Evolutionary conservation across 2,797 vertebrate genomes (phyloP).

Genomic region (Typhlichthys eigenmanni): DNA sequence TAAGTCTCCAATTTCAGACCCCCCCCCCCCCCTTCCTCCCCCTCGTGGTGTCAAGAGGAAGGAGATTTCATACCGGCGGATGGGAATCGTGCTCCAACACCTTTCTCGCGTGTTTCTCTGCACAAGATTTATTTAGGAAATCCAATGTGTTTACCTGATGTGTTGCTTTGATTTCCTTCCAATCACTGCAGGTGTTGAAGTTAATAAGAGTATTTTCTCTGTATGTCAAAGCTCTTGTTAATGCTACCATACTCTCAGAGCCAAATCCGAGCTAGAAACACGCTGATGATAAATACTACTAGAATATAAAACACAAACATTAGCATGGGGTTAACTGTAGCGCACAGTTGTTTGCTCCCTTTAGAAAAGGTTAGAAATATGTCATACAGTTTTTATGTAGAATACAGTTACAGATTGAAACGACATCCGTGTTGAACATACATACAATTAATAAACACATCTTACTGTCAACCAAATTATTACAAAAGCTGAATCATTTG

Average conservation of each 20-base stretch:
- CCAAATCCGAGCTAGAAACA: conserved; percentile 1
- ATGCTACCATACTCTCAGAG: neutral
- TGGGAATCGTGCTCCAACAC: conserved; percentile 20
- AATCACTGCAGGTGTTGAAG: neutral
- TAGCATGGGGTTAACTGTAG: neutral
- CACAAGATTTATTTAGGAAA: neutral
- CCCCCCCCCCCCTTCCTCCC: neutral
- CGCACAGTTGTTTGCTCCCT: too few species aligned
- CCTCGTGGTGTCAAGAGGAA: conserved; percentile 17
- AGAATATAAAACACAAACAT: neutral
- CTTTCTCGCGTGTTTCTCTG: neutral
- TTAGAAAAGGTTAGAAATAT: too few species aligned
- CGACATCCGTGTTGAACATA: too few species aligned
- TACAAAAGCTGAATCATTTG: too few species aligned
- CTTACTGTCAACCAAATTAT: too few species aligned
- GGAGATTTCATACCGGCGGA: conserved; percentile 33
- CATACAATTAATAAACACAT: too few species aligned
- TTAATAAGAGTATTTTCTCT: neutral
- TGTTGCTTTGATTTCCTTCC: conserved; percentile 11
- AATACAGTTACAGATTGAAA: too few species aligned
- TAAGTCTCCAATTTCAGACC: conserved; percentile 25
- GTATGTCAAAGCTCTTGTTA: neutral
- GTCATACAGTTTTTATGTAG: too few species aligned
- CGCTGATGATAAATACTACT: neutral
- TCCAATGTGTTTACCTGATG: conserved; percentile 7